phyloP scores from a whole-genome alignment of 2,888 invertebrate genomes.

The Pollenia labialis region DNA sequence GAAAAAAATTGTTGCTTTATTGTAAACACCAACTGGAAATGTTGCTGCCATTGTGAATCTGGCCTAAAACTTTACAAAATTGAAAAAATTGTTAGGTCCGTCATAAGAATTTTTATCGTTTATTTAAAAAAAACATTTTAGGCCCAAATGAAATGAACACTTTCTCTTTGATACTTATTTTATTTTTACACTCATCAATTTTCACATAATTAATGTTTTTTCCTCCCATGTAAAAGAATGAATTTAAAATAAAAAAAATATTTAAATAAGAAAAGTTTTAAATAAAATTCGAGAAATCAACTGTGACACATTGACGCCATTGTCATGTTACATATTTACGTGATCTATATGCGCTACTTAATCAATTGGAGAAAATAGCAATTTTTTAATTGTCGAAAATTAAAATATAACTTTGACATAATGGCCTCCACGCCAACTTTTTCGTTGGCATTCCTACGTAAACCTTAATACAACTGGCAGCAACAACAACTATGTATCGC shows the following conservation, averaged over 20 bases:
- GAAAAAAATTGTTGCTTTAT: too few relatives aligned
- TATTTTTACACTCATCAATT: constrained; percentile 9
- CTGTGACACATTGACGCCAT: constrained; percentile 66
- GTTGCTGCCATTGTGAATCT: too few relatives aligned
- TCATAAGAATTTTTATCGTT: too few relatives aligned
- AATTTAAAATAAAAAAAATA: constrained; percentile 7
- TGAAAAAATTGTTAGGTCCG: too few relatives aligned
- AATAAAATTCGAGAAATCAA: constrained; percentile 19
- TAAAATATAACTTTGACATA: constrained; percentile 72
- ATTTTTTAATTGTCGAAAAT: constrained; percentile 71
- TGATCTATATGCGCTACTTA: constrained; percentile 65
- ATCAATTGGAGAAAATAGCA: constrained; percentile 59
- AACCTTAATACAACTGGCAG: constrained; percentile 22
- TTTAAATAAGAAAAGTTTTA: constrained; percentile 24
- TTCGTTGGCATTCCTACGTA: constrained; percentile 9
- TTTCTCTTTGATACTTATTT: too few relatives aligned
- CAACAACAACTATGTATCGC: constrained; percentile 31
- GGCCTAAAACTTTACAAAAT: too few relatives aligned
- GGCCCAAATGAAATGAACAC: too few relatives aligned
- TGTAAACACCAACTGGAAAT: too few relatives aligned
- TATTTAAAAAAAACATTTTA: too few relatives aligned
- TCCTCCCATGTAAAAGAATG: background rate
- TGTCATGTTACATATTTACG: constrained; percentile 53
- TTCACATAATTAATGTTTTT: constrained; percentile 53
- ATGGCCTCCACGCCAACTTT: constrained; percentile 64